phyloP scores from a whole-genome alignment of 2,797 vertebrate species.

The Alcedo atthis region DNA sequence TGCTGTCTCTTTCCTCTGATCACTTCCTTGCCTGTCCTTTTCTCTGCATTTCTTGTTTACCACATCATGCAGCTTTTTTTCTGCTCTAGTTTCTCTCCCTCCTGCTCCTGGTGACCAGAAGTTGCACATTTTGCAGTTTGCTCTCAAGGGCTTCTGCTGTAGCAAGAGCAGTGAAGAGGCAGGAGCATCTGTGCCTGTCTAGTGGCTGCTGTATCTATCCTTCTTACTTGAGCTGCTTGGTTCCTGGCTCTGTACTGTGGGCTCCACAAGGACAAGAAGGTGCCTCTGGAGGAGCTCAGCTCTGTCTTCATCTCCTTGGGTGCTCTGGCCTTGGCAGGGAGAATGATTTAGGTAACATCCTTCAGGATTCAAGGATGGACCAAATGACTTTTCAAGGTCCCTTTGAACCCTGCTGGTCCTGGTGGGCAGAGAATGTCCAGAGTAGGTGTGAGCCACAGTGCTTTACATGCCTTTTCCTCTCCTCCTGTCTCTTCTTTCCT shows the following conservation, averaged over 20 bases:
- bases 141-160: not conserved
- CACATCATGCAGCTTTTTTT: not conserved
- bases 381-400: not conserved
- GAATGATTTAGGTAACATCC: not conserved
- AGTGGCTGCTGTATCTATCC: not conserved
- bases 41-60: not conserved
- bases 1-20: not conserved
- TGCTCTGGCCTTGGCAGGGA: not conserved
- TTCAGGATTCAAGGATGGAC: not conserved
- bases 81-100: not conserved
- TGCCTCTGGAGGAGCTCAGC: not conserved
- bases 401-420: not conserved
- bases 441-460: not conserved
- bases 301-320: not conserved
- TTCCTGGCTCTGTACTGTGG: not conserved
- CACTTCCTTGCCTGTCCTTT: not conserved
- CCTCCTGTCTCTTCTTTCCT: not conserved
- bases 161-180: not conserved
- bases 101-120: not conserved
- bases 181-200: not conserved
- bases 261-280: not conserved
- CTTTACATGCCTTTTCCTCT: not conserved
- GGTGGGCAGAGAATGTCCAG: not conserved
- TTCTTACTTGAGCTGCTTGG: fast-evolving
- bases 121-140: not conserved